Evolutionary conservation across 2,888 invertebrate species (phyloP).

Genomic region (Catocala fraxini): DNA sequence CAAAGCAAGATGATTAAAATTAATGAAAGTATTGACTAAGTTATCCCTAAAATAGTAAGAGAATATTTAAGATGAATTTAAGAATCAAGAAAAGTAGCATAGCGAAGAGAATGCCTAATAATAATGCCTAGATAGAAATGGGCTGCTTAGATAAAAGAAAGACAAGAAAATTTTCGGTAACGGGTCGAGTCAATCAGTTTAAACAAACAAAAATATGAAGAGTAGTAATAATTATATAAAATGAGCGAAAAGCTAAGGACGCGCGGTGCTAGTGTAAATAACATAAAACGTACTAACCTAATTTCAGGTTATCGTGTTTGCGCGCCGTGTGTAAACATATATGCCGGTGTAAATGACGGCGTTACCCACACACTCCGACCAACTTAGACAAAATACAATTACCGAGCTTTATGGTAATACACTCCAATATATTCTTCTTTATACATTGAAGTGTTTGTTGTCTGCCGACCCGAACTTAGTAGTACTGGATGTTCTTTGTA

Average conservation of each 20-base stretch:
- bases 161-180: no score
- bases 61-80: no score
- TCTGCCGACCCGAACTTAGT: no score
- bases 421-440: constrained; percentile 27
- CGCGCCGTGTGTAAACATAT: constrained; percentile 77
- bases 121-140: no score
- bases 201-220: constrained; percentile 1
- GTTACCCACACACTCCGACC: constrained; percentile 56
- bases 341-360: constrained; percentile 75
- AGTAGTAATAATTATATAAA: constrained; percentile 40
- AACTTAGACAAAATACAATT: constrained; percentile 51
- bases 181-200: not conserved
- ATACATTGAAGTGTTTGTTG: not conserved
- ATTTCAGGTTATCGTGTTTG: constrained; percentile 84
- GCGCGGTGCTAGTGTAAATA: constrained; percentile 63
- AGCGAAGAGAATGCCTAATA: no score
- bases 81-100: no score
- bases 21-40: no score
- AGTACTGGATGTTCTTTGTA: no score
- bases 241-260: constrained; percentile 36
- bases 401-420: constrained; percentile 45
- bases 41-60: no score
- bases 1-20: no score
- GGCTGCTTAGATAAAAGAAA: no score
- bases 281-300: constrained; percentile 81